Conservation (phyloP, 2,888 invertebrate genomes). For the Agriopis leucophaearia region DNA sequence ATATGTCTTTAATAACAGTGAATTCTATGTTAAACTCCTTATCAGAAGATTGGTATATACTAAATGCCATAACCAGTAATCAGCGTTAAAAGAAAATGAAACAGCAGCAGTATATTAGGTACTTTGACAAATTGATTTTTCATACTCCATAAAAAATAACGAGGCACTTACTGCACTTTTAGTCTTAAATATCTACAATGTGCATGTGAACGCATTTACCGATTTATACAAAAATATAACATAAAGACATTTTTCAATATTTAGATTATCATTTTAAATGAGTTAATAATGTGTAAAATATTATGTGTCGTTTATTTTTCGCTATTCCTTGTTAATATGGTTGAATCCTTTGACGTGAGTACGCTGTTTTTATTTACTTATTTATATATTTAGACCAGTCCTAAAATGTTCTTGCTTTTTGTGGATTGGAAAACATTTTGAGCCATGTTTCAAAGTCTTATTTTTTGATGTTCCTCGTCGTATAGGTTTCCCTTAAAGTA, state of each 20-base stretch:
- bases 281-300: conserved; percentile 15
- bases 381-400: no score
- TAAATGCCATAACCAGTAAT: conserved; percentile 58
- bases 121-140: conserved; percentile 22
- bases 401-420: no score
- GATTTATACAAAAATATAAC: neutral
- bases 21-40: neutral
- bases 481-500: no score
- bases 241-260: neutral
- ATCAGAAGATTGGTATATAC: conserved; percentile 19
- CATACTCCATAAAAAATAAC: conserved; percentile 12
- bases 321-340: conserved; percentile 12
- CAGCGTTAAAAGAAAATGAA: conserved; percentile 46
- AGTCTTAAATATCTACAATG: neutral
- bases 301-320: conserved; percentile 11
- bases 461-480: no score
- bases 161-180: conserved; percentile 2
- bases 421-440: no score
- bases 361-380: neutral
- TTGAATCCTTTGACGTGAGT: conserved; percentile 13
- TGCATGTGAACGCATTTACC: neutral
- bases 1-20: neutral
- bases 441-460: no score
- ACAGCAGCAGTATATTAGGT: neutral
- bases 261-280: neutral